phyloP scores from a whole-genome alignment of 1,140 invertebrate genomes.

The Harpegnathos saltator region DNA sequence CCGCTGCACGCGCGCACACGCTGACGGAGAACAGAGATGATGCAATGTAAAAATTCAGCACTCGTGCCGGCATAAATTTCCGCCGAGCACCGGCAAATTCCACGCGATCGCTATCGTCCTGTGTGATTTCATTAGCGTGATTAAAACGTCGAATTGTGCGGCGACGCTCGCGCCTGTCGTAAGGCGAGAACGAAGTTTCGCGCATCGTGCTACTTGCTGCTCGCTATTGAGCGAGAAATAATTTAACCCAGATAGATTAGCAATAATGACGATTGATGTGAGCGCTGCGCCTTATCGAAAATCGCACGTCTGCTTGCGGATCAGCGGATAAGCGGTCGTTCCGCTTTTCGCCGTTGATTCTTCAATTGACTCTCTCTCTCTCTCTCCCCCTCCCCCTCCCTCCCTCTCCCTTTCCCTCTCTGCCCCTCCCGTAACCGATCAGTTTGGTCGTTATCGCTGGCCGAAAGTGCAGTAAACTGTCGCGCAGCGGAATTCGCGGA shows the following conservation, averaged over 20 bases:
- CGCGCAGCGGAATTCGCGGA: conserved; percentile 37
- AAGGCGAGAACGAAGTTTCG: no score
- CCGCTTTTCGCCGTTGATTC: background rate
- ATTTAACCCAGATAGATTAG: background rate
- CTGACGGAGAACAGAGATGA: background rate
- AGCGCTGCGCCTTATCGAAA: background rate
- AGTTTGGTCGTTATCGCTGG: conserved; percentile 55
- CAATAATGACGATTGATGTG: conserved; percentile 8
- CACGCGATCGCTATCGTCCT: background rate
- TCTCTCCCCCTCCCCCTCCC: no score
- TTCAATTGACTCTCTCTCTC: no score
- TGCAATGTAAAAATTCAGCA: conserved; percentile 4
- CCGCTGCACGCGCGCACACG: no score
- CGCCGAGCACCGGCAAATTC: background rate
- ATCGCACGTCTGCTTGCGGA: background rate
- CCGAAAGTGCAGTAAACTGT: conserved; percentile 53
- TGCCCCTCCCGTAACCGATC: background rate
- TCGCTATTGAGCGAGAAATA: background rate
- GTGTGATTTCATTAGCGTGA: no score
- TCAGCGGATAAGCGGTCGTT: background rate
- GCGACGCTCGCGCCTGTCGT: no score
- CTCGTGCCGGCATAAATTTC: background rate
- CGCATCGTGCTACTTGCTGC: no score
- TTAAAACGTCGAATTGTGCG: no score
- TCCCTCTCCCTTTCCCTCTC: no score